Evolutionary conservation across 2,888 invertebrate genomes (phyloP), one percentile per base, ranked within the genome.

Genomic region (Lathronympha strigana): DNA sequence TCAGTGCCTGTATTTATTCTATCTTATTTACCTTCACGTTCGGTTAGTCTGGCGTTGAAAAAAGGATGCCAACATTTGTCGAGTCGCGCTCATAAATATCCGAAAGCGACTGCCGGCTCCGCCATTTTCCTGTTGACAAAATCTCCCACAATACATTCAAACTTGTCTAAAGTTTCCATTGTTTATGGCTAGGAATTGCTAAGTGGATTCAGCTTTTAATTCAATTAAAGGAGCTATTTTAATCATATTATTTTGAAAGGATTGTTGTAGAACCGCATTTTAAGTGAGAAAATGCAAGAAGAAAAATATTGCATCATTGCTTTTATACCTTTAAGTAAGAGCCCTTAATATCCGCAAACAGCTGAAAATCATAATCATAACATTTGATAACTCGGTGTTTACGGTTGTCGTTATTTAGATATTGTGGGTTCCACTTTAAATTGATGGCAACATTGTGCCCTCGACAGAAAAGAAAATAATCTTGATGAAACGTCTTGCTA

Each of bases 61-160:
- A 89, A 88, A 87, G 83, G 81, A 85, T 86, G 83, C 82, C 73
- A 84, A 79, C 86, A 88, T 88, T 87, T 86, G 86, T 86, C 82
- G 84, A 84, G 79, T 85, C 81, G 79, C 71, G 82, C 79, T 84
- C 86, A 85, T 90, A 90, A 90, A 90, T 90, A 87, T 85, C 78
- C 78, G 72, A 80, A 82, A 80, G 82, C 81, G 89, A 89, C 90
- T 80, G 82, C 78, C 76, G 78, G 87, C 82, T 82, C 84, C 90
- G 88, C 90, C 89, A 88, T 90, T 90, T 90, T 88, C 87, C 87
- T 90, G 90, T 90, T 90, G 89, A 90, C 90, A 90, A 87, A 89
- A 88, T 86, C 87, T 79, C 83, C 84, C 85, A 80, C 86, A 86
- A 88, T 86, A 89, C 86, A 87, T 90, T 84, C 81, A 80, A 87